These are phyloP conservation scores for Hirtodrosophila alboralis DNA, from an alignment of 2,888 invertebrate genomes.

Conservation along the genomic window DNA sequence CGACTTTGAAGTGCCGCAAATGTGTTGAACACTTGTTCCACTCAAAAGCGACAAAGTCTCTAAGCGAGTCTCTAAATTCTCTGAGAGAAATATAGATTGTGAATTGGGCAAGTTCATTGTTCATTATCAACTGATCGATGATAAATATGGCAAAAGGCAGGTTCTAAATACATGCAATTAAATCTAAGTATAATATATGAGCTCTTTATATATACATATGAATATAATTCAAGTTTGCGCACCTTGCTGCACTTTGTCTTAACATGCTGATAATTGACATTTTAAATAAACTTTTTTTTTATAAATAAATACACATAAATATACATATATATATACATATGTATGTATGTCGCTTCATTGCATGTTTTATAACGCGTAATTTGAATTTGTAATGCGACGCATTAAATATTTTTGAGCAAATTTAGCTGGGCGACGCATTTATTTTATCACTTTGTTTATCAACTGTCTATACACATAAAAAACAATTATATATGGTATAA, in stretches of 20 bases:
- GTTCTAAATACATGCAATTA: slow-evolving; percentile 29
- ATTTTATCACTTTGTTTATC: slow-evolving; percentile 73
- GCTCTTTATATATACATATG: slow-evolving; percentile 5
- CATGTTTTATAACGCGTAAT: slow-evolving; percentile 69
- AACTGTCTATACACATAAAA: slow-evolving; percentile 4
- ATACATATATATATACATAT: slow-evolving; percentile 11
- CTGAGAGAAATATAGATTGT: slow-evolving; percentile 1
- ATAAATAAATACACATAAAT: slow-evolving; percentile 1
- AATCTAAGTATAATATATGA: not conserved
- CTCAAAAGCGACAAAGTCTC: slow-evolving; percentile 4
- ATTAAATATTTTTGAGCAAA: slow-evolving; percentile 49
- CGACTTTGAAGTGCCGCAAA: slow-evolving; percentile 30
- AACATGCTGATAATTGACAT: slow-evolving; percentile 43
- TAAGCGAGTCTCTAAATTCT: not conserved
- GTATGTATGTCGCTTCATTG: slow-evolving; percentile 22
- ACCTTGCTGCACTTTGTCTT: slow-evolving; percentile 44
- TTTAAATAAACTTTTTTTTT: slow-evolving; percentile 42
- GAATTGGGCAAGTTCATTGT: slow-evolving; percentile 22
- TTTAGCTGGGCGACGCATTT: slow-evolving; percentile 51
- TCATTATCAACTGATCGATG: slow-evolving; percentile 62
- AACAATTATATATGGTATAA: not conserved
- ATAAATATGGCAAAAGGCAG: slow-evolving; percentile 53
- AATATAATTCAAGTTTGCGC: slow-evolving; percentile 42
- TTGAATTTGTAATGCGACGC: slow-evolving; percentile 63
- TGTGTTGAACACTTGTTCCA: slow-evolving; percentile 39